Conservation (phyloP, 1,140 invertebrate species). For the Kradibia gibbosae region DNA sequence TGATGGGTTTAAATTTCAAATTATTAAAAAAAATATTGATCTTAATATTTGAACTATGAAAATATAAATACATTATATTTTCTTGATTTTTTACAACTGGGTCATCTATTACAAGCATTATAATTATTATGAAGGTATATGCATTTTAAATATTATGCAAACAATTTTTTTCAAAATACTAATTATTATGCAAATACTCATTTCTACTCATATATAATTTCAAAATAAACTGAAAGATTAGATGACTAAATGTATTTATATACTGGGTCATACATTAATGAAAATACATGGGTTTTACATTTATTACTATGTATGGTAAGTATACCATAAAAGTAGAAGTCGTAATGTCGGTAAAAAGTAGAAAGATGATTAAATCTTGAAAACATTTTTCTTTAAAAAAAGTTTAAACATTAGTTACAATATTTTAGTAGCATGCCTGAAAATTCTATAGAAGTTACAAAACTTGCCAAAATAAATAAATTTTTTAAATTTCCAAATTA, state of each 20-base stretch:
- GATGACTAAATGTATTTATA: background rate
- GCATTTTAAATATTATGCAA: background rate
- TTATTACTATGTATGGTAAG: constrained; percentile 1
- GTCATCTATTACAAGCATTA: background rate
- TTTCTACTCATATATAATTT: background rate
- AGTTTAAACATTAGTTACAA: constrained; percentile 1
- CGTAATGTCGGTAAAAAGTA: constrained; percentile 28
- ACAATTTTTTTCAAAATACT: background rate
- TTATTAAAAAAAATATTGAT: too few relatives aligned
- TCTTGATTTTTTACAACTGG: background rate
- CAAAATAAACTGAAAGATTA: background rate
- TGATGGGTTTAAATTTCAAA: too few relatives aligned
- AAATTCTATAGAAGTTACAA: background rate
- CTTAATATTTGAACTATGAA: too few relatives aligned
- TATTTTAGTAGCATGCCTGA: background rate
- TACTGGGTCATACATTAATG: constrained; percentile 1
- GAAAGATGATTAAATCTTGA: constrained; percentile 10
- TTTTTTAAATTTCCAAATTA: too few relatives aligned
- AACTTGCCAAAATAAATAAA: too few relatives aligned
- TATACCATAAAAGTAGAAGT: constrained; percentile 27
- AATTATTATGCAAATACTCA: background rate
- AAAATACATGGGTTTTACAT: constrained; percentile 27
- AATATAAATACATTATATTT: too few relatives aligned
- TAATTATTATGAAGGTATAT: background rate
- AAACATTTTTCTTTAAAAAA: constrained; percentile 39